Conservation (phyloP, 53 echinoderm and acorn worm genomes). For the Hippasteria phrygiana region DNA sequence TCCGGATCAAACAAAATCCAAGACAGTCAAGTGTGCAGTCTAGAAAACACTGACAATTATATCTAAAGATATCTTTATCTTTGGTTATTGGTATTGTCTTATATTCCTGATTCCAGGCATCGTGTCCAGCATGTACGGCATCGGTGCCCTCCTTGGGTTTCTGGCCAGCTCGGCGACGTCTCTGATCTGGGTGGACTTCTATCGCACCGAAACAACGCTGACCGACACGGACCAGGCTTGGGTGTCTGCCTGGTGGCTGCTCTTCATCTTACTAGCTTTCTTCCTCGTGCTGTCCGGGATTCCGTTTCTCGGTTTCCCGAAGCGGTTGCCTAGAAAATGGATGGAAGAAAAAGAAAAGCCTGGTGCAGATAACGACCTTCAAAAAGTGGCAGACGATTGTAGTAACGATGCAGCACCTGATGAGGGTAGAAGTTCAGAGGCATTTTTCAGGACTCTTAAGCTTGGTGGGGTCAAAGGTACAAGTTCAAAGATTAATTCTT, state of each 20-base stretch:
- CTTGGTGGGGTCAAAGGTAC: slow-evolving; percentile 38
- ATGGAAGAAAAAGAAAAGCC: background rate
- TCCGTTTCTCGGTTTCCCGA: slow-evolving; percentile 68
- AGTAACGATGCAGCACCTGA: background rate
- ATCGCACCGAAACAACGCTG: slow-evolving; percentile 55
- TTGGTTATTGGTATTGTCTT: background rate
- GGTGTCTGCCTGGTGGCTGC: slow-evolving; percentile 54
- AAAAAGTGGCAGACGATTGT: background rate
- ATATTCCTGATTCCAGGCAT: slow-evolving; percentile 69
- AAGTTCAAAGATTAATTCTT: no score
- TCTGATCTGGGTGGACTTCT: slow-evolving; percentile 76
- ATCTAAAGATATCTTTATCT: no score
- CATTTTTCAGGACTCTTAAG: background rate
- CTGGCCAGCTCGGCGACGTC: slow-evolving; percentile 63
- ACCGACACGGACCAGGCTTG: slow-evolving; percentile 14
- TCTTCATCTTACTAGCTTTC: slow-evolving; percentile 54
- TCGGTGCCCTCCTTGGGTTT: slow-evolving; percentile 68
- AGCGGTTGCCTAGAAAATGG: slow-evolving; percentile 53
- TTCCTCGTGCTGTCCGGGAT: slow-evolving; percentile 47
- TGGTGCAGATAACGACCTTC: no score
- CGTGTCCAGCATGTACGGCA: slow-evolving; percentile 75
- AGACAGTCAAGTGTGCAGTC: no score
- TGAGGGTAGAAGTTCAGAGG: background rate
- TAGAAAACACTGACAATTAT: no score
- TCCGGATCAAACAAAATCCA: background rate